Conservation (phyloP, 1,140 invertebrate genomes). For the Acromyrmex echinatior region DNA sequence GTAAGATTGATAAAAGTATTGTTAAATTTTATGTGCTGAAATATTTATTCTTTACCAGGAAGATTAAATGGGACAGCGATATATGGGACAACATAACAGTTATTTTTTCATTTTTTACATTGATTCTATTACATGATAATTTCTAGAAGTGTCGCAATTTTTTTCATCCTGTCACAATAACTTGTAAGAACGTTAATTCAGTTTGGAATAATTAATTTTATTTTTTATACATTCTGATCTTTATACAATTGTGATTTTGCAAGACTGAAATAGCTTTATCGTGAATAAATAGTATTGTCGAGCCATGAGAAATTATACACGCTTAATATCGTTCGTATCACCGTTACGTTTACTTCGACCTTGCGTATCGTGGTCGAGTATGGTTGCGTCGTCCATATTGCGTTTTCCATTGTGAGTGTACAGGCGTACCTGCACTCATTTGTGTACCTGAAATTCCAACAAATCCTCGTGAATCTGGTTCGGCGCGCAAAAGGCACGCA, state of each 20-base stretch:
- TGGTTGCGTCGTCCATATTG: conserved; percentile 32
- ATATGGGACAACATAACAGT: no score
- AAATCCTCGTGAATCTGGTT: conserved; percentile 75
- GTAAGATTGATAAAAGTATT: not conserved
- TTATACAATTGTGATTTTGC: conserved; percentile 6
- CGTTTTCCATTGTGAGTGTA: conserved; percentile 52
- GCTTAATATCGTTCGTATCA: conserved; percentile 42
- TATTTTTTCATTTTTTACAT: not conserved
- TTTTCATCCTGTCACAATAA: not conserved
- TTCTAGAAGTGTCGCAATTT: not conserved
- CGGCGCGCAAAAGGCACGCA: conserved; percentile 75
- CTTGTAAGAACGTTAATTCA: not conserved
- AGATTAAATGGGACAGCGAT: no score
- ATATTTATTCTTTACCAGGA: not conserved
- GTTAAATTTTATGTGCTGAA: not conserved
- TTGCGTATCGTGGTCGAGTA: conserved; percentile 31
- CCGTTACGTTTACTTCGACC: conserved; percentile 42
- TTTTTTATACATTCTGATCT: no score
- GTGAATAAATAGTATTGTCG: not conserved
- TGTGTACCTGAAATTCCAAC: conserved; percentile 73
- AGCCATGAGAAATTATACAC: not conserved
- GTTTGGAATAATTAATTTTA: not conserved
- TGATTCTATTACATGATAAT: not conserved
- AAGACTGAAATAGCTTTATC: not conserved
- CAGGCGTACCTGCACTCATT: conserved; percentile 62